Evolutionary conservation across 2,113 vertebrate species (phyloP).

Genomic region (Labeo rohita): DNA sequence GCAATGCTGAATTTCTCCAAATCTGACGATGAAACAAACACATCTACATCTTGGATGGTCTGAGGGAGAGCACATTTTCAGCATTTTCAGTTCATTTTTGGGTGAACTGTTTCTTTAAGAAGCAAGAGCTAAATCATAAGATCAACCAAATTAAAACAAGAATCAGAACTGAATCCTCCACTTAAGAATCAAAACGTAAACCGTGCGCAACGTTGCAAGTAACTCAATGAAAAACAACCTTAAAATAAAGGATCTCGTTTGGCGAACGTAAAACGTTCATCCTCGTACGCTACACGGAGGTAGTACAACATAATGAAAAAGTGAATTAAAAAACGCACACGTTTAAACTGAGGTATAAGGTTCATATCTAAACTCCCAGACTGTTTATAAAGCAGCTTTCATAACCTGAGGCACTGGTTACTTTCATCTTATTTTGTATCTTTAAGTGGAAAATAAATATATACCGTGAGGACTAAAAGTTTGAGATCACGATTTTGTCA

Average conservation of each 20-base stretch:
- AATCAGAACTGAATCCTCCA: conserved; percentile 47
- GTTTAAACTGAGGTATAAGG: background rate
- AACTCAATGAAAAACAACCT: conserved; percentile 50
- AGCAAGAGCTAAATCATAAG: background rate
- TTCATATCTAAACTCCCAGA: background rate
- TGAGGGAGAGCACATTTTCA: background rate
- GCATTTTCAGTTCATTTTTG: background rate
- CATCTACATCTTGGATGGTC: background rate
- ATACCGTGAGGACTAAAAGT: background rate
- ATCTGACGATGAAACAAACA: background rate
- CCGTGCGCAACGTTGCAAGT: conserved; percentile 25
- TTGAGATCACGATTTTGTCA: background rate
- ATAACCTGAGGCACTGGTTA: conserved; percentile 45
- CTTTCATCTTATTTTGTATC: conserved; percentile 67
- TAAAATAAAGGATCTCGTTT: conserved; percentile 14
- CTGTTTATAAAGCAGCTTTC: conserved; percentile 23
- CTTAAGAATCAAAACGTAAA: conserved; percentile 47
- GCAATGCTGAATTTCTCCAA: background rate
- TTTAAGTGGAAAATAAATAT: conserved; percentile 69
- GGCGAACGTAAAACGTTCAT: conserved; percentile 13
- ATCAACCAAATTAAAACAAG: background rate
- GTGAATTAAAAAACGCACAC: background rate
- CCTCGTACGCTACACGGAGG: conserved; percentile 74
- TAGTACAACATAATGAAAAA: conserved; percentile 71
- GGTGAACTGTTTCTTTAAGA: background rate